Conservation (phyloP, 1,140 invertebrate species). For the Aradophagus sp. region DNA sequence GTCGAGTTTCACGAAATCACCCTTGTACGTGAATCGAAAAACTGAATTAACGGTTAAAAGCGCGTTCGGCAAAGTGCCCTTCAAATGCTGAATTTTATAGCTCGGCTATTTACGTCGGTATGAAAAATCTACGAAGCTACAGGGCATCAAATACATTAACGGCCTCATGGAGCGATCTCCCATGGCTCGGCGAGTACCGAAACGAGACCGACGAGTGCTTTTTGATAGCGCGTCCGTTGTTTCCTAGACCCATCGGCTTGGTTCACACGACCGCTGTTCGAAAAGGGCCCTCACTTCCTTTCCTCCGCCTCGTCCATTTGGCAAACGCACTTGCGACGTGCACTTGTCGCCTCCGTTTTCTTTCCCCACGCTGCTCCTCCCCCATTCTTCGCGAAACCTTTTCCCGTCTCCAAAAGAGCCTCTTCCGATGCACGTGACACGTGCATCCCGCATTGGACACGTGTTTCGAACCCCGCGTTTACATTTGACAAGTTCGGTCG, state of each 20-base stretch:
- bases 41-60: too few relatives aligned
- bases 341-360: constrained; percentile 63
- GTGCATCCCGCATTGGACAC: constrained; percentile 65
- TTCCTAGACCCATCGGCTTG: constrained; percentile 43
- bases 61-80: too few relatives aligned
- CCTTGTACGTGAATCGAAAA: too few relatives aligned
- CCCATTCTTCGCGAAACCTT: constrained; percentile 22
- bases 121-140: constrained; percentile 12
- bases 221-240: constrained; percentile 44
- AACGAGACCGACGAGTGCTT: constrained; percentile 56
- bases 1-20: too few relatives aligned
- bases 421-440: constrained; percentile 65
- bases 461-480: constrained; percentile 51
- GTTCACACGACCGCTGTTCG: constrained; percentile 57
- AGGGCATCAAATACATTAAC: constrained; percentile 51
- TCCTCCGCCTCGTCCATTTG: constrained; percentile 46
- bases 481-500: constrained; percentile 34
- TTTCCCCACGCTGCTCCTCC: not conserved
- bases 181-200: constrained; percentile 27
- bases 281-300: constrained; percentile 27
- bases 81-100: too few relatives aligned
- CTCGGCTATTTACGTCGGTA: too few relatives aligned
- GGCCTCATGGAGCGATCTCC: constrained; percentile 37
- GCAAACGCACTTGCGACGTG: constrained; percentile 56
- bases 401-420: constrained; percentile 50